Evolutionary conservation across 2,888 invertebrate genomes (phyloP), one percentile per base, ranked within the genome.

Genomic region (Idaea straminata): DNA sequence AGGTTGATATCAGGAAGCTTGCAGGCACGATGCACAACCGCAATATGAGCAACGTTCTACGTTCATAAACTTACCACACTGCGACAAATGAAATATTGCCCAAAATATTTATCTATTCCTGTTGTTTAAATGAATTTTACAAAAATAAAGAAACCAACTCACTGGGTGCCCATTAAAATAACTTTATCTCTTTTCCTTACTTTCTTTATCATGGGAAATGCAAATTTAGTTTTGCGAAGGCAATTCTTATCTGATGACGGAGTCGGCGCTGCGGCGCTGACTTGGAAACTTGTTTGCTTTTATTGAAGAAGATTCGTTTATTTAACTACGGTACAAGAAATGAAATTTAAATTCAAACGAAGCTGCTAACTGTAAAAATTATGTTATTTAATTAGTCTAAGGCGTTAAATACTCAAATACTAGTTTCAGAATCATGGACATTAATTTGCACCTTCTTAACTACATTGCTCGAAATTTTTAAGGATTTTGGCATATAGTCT

Each of bases 191-290:
- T 68, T 69, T 71, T 69, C 62, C 64, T 64, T 63, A 62, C 76
- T 74, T 71, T 61, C 66, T 64, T 65, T 65, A 59, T 65, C 69
- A 64, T 66, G 66, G 71, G 61, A 70, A 72, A 71, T 71, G 72
- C 64, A 72, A 79, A 77, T 74, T 74, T 73, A 73, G 72, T 72
- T 75, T 76, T 74, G 71, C 73, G 69, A 80, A 80, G 69, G 74
- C 72, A 70, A 77, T 70, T 78, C 73, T 83, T 83, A 86, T 83
- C 83, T 77, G 83, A 83, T 83, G 75, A 77, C 75, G 75, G 66
- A 73, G 72, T 72, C 71, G 70, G 66, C 69, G 66, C 47, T 47
- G 47, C 68, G 74, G 61, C 67, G 69, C 73, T 72, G 77, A 72
- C 78, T 78, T 67, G 75, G 74, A 77, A 81, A 82, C 77, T 79